Percentiles rank a stretch among this genome's conserved stretches.
These are phyloP conservation scores for Acrossocheilus fasciatus DNA, from an alignment of 2,797 vertebrate genomes.

Conservation along the genomic window DNA sequence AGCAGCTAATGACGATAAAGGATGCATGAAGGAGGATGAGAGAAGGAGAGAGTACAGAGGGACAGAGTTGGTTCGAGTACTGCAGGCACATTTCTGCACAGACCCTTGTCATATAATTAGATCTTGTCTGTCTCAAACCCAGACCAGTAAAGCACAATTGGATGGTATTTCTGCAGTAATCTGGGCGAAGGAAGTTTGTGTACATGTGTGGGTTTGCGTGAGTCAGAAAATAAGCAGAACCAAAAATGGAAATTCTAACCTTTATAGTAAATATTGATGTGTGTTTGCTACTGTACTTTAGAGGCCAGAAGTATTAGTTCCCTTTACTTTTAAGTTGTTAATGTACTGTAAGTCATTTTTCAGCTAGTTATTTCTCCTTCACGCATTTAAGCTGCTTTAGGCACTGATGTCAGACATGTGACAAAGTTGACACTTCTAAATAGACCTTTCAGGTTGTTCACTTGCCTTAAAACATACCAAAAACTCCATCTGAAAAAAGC, in stretches of 20 bases:
- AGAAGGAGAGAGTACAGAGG: background rate
- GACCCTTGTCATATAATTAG: constrained; percentile 56
- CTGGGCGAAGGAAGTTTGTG: background rate
- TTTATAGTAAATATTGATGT: background rate
- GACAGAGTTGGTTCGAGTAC: constrained; percentile 24
- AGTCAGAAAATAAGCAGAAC: background rate
- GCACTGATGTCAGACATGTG: background rate
- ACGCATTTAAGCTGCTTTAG: background rate
- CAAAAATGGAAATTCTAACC: background rate
- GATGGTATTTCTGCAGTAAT: constrained; percentile 42
- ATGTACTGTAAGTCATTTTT: background rate
- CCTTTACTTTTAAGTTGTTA: background rate
- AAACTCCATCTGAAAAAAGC: background rate
- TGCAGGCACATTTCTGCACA: constrained; percentile 30
- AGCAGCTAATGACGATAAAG: constrained; percentile 8
- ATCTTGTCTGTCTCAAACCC: constrained; percentile 47
- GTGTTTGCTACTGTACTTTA: background rate
- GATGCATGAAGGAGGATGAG: background rate
- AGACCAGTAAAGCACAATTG: constrained; percentile 34
- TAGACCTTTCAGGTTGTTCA: background rate
- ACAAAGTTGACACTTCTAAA: background rate
- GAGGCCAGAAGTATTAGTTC: background rate
- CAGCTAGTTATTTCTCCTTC: background rate
- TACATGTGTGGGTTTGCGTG: background rate
- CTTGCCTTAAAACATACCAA: background rate